Percentiles rank a stretch among this genome's conserved stretches.
Evolutionary conservation across 2,888 invertebrate genomes (phyloP).

Genomic region (Cancer borealis): DNA sequence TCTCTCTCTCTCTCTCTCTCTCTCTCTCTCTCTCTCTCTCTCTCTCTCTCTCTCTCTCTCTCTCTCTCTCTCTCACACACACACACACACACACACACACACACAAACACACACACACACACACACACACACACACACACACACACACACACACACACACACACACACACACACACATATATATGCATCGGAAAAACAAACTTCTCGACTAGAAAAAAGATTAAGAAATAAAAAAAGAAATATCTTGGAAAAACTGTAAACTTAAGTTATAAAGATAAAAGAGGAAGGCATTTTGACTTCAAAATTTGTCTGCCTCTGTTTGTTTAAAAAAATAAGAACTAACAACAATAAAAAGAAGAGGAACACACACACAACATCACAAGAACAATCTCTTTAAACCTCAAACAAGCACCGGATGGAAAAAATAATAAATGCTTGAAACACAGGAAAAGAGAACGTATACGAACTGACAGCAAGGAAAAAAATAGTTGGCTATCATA

Average conservation of each 20-base stretch:
- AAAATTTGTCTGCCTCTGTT: neutral
- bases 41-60: neutral
- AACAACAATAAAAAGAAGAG: neutral
- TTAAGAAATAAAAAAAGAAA: neutral
- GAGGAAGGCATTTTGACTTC: too few species aligned
- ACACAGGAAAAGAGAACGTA: neutral
- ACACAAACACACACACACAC: slow-evolving; percentile 47
- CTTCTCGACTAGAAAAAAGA: neutral
- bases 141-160: slow-evolving; percentile 44
- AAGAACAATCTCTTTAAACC: neutral
- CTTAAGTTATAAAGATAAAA: neutral
- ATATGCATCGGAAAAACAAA: slow-evolving; percentile 18
- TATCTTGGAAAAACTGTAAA: neutral
- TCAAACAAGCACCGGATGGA: neutral
- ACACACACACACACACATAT: slow-evolving; percentile 49
- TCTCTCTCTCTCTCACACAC: neutral
- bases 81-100: slow-evolving; percentile 24
- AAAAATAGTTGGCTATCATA: neutral
- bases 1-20: slow-evolving; percentile 3
- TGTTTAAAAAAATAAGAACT: neutral
- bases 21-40: slow-evolving; percentile 6
- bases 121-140: slow-evolving; percentile 49
- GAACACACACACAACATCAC: neutral
- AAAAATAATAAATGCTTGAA: neutral
- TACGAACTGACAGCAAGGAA: neutral